Evolutionary conservation across 2,888 invertebrate genomes (phyloP), one percentile per base, ranked within the genome.

Genomic region (Ptychoptera albimana): DNA sequence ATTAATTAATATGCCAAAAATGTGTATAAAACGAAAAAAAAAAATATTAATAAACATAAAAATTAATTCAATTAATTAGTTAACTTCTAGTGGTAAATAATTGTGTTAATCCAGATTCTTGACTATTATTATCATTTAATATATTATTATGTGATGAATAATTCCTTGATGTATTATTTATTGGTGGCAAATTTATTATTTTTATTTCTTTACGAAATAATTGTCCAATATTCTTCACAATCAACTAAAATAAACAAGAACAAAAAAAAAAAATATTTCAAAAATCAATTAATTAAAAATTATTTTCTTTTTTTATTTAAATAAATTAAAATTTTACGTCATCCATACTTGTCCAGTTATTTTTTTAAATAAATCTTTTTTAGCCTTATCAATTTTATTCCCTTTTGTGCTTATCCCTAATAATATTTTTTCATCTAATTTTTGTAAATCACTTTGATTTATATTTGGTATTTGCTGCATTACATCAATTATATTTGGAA

Each of bases 351-450:
- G 78, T 48, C 79, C 76, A 8, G 88, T 87, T 52, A 87, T 77
- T 65, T 88, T 89, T 68, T 83, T 89, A 65, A 92, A 92, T 42
- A 86, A 70, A 60, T 93, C 92, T 53, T 88, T 86, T 61, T 88
- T 91, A 54, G 82, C 82, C 60, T 89, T 89, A 59, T 92, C 91
- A 38, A 84, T 78, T 63, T 86, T 83, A 58, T 80, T 76, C 43
- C 83, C 82, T 55, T 79, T 80, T 51, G 74, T 69, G 43, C 69
- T 69, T 15, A 32, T 32, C 2, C 70, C 69, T 29, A 73, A 68
- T 1, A 74, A 68, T 15, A 89, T 77, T 59, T 85, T 82, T 57
- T 91, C 89, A 62, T 92, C 91, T 46, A 91, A 75, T 49, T 84
- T 79, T 59, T 86, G 83, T 50, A 91, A 66, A 63, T 86, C 84